Conservation (phyloP, 2,113 vertebrate genomes). For the Oxyruncus cristatus region DNA sequence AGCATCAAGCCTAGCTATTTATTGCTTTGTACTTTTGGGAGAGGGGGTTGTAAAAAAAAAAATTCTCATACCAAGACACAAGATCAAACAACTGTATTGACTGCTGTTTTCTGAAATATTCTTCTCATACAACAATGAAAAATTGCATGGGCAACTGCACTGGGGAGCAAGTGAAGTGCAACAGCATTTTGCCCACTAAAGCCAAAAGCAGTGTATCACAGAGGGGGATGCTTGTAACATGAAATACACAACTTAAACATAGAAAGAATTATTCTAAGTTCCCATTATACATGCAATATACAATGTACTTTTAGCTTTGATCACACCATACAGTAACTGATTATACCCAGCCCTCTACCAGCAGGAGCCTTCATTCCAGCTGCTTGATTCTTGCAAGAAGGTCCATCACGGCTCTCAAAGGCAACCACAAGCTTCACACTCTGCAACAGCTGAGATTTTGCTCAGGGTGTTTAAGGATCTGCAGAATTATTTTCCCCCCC, state of each 20-base stretch:
- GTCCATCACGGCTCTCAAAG: neutral
- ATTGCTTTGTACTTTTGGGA: conserved; percentile 18
- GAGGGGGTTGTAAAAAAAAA: neutral
- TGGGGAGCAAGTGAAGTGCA: neutral
- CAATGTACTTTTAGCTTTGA: neutral
- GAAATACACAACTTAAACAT: neutral
- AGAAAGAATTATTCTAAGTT: neutral
- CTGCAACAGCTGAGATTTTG: neutral
- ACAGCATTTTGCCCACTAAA: neutral
- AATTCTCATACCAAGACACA: neutral
- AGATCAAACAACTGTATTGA: neutral
- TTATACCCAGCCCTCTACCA: neutral
- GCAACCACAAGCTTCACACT: neutral
- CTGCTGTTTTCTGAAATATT: neutral
- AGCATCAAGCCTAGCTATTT: neutral
- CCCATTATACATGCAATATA: neutral
- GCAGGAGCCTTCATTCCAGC: neutral
- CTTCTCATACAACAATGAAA: neutral
- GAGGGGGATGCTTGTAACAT: neutral
- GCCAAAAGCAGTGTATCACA: neutral
- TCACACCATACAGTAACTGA: neutral
- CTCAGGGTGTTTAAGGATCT: conserved; percentile 18
- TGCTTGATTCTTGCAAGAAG: neutral
- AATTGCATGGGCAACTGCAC: neutral
- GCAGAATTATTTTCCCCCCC: neutral